Percentiles rank a stretch among this genome's conserved stretches.
phyloP scores from a whole-genome alignment of 1,140 invertebrate species.

The Neodiprion virginianus region DNA sequence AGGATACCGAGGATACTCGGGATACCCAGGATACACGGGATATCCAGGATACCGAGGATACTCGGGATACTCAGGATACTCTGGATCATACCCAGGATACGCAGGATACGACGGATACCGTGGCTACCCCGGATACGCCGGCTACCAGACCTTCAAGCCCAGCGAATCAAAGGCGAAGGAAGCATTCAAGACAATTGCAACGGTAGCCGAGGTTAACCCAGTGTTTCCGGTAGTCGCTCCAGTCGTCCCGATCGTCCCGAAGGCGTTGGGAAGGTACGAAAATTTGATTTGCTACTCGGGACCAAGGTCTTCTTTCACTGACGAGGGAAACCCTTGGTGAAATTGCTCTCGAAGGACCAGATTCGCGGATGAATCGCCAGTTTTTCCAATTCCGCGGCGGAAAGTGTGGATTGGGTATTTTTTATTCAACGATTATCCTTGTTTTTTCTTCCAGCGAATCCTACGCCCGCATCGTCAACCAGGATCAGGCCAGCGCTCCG shows the following conservation, averaged over 20 bases:
- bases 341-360: too few species aligned
- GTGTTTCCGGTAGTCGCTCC: background rate
- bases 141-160: background rate
- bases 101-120: background rate
- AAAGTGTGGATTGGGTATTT: too few species aligned
- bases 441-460: too few species aligned
- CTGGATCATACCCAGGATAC: background rate
- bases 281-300: too few species aligned
- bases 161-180: background rate
- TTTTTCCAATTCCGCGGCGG: too few species aligned
- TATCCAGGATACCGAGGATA: background rate
- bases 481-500: constrained; percentile 46
- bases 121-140: background rate
- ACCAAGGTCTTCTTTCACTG: too few species aligned
- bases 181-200: background rate
- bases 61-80: too few species aligned
- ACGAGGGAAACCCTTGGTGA: too few species aligned
- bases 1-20: background rate
- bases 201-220: background rate
- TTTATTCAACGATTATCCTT: too few species aligned
- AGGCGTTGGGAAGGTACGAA: too few species aligned
- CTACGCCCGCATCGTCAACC: constrained; percentile 14
- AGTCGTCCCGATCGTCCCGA: background rate
- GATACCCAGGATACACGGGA: background rate
- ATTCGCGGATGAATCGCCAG: too few species aligned